phyloP scores from a whole-genome alignment of 35 echinoderm and acorn worm genomes.

The Amphiura filiformis region DNA sequence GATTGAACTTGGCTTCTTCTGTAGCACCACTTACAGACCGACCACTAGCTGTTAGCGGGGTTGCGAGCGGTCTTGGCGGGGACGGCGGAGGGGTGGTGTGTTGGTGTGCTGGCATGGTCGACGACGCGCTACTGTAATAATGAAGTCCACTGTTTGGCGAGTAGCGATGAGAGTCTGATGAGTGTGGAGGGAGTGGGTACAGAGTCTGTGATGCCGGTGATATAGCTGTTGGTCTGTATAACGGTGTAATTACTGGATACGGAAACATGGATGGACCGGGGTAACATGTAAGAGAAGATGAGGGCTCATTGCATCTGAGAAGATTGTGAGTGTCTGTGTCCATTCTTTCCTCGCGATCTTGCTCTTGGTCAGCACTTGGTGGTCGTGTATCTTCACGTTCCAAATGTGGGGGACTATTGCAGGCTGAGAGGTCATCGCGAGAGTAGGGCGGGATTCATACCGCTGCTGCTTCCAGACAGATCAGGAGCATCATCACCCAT shows the following conservation, averaged over 20 bases:
- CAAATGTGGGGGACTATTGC: background rate
- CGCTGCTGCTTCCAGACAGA: conserved; percentile 30
- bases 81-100: conserved; percentile 13
- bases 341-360: conserved; percentile 11
- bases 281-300: background rate
- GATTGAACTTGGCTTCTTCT: conserved; percentile 37
- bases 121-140: background rate
- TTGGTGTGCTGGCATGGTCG: too few relatives aligned
- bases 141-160: conserved; percentile 3
- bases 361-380: background rate
- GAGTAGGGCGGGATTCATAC: conserved; percentile 41
- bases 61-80: background rate
- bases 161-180: background rate
- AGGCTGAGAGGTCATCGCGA: conserved; percentile 17
- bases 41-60: background rate
- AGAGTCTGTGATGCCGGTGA: background rate
- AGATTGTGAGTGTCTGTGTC: conserved; percentile 4
- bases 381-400: background rate
- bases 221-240: background rate
- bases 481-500: conserved; percentile 38
- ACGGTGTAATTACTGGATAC: conserved; percentile 12
- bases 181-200: conserved; percentile 14
- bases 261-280: background rate
- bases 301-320: conserved; percentile 21
- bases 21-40: background rate